A percentile compares a stretch with the other conserved stretches of the same genome.
These are phyloP conservation scores for Plagodis pulveraria DNA, from an alignment of 2,888 invertebrate genomes.

Conservation along the genomic window DNA sequence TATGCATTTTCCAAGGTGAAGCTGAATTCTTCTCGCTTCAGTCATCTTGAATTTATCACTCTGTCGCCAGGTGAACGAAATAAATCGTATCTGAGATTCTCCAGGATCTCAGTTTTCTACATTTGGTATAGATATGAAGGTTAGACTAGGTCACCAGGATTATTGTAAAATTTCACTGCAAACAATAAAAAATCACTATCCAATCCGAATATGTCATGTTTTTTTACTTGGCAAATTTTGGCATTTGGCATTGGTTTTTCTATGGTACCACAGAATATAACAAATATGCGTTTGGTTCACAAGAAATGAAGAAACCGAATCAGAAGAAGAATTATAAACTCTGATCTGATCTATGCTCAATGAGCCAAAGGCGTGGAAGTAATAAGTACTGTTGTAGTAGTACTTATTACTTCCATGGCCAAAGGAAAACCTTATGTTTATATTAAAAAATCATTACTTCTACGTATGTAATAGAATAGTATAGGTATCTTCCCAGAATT, in stretches of 20 bases:
- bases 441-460: too few relatives aligned
- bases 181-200: conserved; percentile 70
- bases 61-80: conserved; percentile 39
- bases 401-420: too few relatives aligned
- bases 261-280: conserved; percentile 14
- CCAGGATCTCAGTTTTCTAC: conserved; percentile 61
- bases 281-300: conserved; percentile 4
- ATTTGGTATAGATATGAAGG: conserved; percentile 65
- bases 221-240: conserved; percentile 50
- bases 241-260: conserved; percentile 21
- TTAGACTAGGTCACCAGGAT: conserved; percentile 33
- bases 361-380: too few relatives aligned
- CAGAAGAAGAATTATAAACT: neutral
- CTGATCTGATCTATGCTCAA: too few relatives aligned
- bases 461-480: too few relatives aligned
- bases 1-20: conserved; percentile 84
- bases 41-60: conserved; percentile 69
- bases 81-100: conserved; percentile 48
- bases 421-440: too few relatives aligned
- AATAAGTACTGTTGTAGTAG: too few relatives aligned
- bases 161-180: conserved; percentile 63
- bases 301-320: neutral
- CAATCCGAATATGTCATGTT: conserved; percentile 63
- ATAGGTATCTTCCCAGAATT: too few relatives aligned
- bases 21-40: conserved; percentile 75